Base-by-base conservation (phyloP, 2,797 vertebrate genomes). In the Rhinella marina region DNA sequence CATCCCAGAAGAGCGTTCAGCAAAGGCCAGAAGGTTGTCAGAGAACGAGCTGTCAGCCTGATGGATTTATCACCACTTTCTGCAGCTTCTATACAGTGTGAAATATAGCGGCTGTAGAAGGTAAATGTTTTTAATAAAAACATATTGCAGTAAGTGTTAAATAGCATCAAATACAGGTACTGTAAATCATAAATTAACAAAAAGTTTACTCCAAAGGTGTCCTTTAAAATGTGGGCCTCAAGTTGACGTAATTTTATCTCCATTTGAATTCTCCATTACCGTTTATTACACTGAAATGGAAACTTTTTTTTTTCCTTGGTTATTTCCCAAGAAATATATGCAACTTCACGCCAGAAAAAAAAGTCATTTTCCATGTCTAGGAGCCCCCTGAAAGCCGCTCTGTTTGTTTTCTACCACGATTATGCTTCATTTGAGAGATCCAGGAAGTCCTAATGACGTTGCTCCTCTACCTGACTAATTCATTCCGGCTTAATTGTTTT, bases 401-500 rank as follows among this genome's bases (percentile, higher is more conserved):
- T 84, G 85, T 84, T 86, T 89, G 80, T 87, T 87, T 56, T 84
- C 54, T 52, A 54, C 2, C 77, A 19, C 6, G 81, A 81, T 83
- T 86, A 29, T 41, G 21, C 84, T 68, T 89, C 68, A 54, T 72
- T 66, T 41, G 23, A 86, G 81, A 73, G 82, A 86, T 89, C 61
- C 88, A 89, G 88, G 88, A 89, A 86, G 88, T 70, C 70, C 70
- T 72, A 79, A 56, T 89, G 85, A 89, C 80, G 88, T 89, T 41
- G 73, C 84, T 89, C 73, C 54, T 41, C 80, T 89, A 89, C 88
- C 88, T 89, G 88, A 89, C 88, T 89, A 89, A 89, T 89, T 89
- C 88, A 89, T 86, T 89, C 84, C 80, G 50, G 7, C 86, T 56
- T 89, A 89, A 89, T 89, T 89, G 88, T 89, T 89, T 86, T 86